Conservation (phyloP, 2,888 invertebrate genomes). For the Xiphydria camelus region DNA sequence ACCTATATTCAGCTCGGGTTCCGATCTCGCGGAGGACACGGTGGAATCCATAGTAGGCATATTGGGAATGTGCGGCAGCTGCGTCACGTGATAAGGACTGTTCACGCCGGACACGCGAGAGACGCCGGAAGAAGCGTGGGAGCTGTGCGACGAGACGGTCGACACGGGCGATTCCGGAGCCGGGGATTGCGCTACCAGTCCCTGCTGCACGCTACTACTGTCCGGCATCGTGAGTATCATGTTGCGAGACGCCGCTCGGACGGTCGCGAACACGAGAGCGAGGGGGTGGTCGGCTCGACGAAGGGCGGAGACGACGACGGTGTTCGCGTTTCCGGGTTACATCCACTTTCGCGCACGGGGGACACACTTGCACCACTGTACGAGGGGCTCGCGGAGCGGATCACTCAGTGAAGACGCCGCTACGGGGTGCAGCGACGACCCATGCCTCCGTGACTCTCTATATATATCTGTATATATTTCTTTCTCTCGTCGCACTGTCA, state of each 20-base stretch:
- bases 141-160: conserved; percentile 52
- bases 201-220: conserved; percentile 66
- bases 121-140: conserved; percentile 27
- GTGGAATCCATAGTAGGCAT: conserved; percentile 57
- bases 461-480: too few species aligned
- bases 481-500: too few species aligned
- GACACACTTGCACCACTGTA: conserved; percentile 4
- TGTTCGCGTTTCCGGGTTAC: too few species aligned
- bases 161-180: conserved; percentile 60
- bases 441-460: too few species aligned
- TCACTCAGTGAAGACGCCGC: neutral
- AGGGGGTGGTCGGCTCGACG: neutral
- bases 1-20: conserved; percentile 77
- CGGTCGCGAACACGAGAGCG: too few species aligned
- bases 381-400: neutral
- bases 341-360: too few species aligned
- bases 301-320: neutral
- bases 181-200: conserved; percentile 56
- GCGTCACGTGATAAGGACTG: conserved; percentile 41
- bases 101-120: conserved; percentile 33
- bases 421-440: neutral
- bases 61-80: conserved; percentile 23
- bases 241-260: too few species aligned
- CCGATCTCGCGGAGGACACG: conserved; percentile 59
- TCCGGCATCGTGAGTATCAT: conserved; percentile 74